These are phyloP conservation scores for Cydia splendana DNA, from an alignment of 1,140 invertebrate genomes.

Conservation along the genomic window DNA sequence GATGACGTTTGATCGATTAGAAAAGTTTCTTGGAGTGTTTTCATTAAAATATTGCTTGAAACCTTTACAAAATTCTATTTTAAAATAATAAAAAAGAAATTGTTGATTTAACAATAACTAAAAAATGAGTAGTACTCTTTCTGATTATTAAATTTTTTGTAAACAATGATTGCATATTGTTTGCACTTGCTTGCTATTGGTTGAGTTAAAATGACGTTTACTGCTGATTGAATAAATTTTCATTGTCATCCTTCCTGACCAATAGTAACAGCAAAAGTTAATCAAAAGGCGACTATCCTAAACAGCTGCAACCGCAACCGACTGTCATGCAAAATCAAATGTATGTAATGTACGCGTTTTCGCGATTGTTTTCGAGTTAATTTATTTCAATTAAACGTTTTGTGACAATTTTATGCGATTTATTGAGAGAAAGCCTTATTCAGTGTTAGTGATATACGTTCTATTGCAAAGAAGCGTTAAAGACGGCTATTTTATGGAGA, in stretches of 20 bases:
- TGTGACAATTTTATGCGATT: conserved; percentile 4
- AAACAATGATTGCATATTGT: too few species aligned
- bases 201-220: background rate
- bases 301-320: background rate
- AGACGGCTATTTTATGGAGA: background rate
- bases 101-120: background rate
- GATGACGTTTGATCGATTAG: conserved; percentile 22
- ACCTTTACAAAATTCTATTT: background rate
- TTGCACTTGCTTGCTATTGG: background rate
- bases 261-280: background rate
- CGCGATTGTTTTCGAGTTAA: conserved; percentile 26
- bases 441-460: background rate
- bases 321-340: conserved; percentile 7
- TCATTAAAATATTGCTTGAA: background rate
- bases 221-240: background rate
- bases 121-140: too few species aligned
- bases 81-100: background rate
- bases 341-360: background rate
- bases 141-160: too few species aligned
- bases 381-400: conserved; percentile 19
- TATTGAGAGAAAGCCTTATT: conserved; percentile 13
- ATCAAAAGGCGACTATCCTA: background rate
- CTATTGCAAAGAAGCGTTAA: background rate
- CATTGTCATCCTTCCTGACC: background rate
- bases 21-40: conserved; percentile 14